phyloP scores from a whole-genome alignment of 2,113 vertebrate species.

The Odocoileus hemionus region DNA sequence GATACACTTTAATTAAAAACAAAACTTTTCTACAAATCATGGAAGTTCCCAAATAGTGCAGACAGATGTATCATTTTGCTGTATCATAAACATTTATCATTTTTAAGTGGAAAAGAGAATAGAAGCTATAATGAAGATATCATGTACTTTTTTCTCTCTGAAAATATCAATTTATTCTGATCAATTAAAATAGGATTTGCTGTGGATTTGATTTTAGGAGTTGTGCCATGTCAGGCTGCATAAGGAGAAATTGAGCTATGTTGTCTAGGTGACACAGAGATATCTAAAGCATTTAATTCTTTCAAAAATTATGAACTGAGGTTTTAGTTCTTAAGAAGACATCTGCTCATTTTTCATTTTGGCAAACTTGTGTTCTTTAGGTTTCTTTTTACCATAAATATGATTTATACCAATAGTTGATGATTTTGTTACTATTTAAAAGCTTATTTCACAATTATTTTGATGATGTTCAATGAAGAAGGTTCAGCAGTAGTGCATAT shows the following conservation, averaged over 20 bases:
- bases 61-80: conserved; percentile 59
- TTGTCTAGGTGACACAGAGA: neutral
- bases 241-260: neutral
- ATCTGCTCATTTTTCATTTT: neutral
- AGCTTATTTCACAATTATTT: conserved; percentile 4
- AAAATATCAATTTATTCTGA: conserved; percentile 78
- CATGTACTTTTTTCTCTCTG: conserved; percentile 74
- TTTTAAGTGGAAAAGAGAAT: conserved; percentile 71
- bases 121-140: conserved; percentile 70
- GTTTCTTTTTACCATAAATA: neutral
- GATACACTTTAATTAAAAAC: conserved; percentile 82
- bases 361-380: neutral
- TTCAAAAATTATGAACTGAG: neutral
- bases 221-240: neutral
- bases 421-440: neutral
- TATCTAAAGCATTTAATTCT: neutral
- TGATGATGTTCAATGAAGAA: neutral
- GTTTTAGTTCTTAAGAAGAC: neutral
- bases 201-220: conserved; percentile 7
- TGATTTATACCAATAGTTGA: neutral
- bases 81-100: conserved; percentile 71
- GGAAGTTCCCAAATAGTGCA: conserved; percentile 61
- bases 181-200: conserved; percentile 76
- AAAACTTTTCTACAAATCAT: conserved; percentile 77
- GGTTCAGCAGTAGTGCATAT: neutral